A percentile compares a stretch with the other conserved stretches of the same genome.
Conservation (phyloP, 2,113 vertebrate genomes). For the Lycocorax pyrrhopterus region DNA sequence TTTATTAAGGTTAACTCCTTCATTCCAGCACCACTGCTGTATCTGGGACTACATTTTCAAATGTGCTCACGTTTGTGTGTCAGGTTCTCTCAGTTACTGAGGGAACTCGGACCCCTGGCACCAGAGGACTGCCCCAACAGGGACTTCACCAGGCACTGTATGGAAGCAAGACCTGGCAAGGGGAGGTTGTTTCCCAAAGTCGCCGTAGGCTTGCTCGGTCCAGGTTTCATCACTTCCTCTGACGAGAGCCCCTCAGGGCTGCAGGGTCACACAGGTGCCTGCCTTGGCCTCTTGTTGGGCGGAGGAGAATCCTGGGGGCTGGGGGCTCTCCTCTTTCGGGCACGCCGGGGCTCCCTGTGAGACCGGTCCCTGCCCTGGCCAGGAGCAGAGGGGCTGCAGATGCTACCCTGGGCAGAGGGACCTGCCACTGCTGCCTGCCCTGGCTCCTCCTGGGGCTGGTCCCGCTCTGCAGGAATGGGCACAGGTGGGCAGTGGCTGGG, state of each 20-base stretch:
- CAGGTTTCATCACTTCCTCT: background rate
- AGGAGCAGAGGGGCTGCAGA: background rate
- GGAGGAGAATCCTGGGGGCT: background rate
- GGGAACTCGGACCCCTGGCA: rapidly evolving
- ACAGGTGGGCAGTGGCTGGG: rapidly evolving
- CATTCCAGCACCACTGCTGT: background rate
- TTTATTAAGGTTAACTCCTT: background rate
- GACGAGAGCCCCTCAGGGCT: background rate
- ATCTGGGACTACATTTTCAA: background rate
- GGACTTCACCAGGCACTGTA: background rate
- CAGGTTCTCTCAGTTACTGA: background rate
- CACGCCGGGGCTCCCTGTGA: background rate
- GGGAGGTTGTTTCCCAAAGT: background rate
- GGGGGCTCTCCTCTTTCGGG: background rate
- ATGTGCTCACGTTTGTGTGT: background rate
- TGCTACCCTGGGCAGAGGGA: background rate
- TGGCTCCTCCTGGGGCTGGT: background rate
- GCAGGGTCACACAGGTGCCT: background rate
- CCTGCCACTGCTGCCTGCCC: background rate
- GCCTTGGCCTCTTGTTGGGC: background rate
- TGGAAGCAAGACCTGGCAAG: background rate
- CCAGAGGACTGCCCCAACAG: too few relatives aligned
- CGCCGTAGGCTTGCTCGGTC: rapidly evolving
- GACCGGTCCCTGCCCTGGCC: background rate
- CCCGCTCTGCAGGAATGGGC: background rate